Evolutionary conservation across 2,888 invertebrate genomes (phyloP).

Genomic region (Yponomeuta cagnagella): DNA sequence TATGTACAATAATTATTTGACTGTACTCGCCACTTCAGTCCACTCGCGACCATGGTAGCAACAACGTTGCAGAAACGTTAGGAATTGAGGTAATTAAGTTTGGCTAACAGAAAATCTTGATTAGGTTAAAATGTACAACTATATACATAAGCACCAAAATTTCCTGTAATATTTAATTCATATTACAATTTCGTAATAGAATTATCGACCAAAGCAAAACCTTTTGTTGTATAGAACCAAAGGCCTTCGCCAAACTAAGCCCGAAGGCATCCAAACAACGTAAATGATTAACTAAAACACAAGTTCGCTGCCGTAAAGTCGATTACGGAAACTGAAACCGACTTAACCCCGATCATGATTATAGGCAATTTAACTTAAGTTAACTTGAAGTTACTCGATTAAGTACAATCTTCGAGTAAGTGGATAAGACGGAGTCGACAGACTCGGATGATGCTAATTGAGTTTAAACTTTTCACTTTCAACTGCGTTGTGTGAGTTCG

Average conservation of each 20-base stretch:
- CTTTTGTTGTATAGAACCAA: neutral
- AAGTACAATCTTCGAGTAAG: conserved; percentile 45
- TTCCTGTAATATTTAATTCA: too few species aligned
- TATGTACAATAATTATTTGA: too few species aligned
- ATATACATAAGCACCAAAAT: too few species aligned
- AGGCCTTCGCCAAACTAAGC: neutral
- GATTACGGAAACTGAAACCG: conserved; percentile 35
- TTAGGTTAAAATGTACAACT: too few species aligned
- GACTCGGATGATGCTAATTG: conserved; percentile 13
- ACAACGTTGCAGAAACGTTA: too few species aligned
- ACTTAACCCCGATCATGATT: conserved; percentile 57
- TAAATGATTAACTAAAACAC: conserved; percentile 11
- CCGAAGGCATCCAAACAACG: neutral
- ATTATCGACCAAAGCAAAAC: neutral
- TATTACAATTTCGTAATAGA: too few species aligned
- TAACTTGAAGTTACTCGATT: conserved; percentile 52
- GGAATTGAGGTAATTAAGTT: too few species aligned
- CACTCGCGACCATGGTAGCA: too few species aligned
- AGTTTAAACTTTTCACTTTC: conserved; percentile 18
- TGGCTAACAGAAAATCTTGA: too few species aligned
- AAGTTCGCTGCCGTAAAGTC: conserved; percentile 8
- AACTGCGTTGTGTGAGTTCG: neutral
- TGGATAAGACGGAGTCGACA: conserved; percentile 18
- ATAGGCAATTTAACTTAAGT: conserved; percentile 63
- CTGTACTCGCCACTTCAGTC: too few species aligned